A percentile compares a stretch with the other conserved stretches of the same genome.
phyloP scores from a whole-genome alignment of 2,888 invertebrate species.

The Apotomis turbidana region DNA sequence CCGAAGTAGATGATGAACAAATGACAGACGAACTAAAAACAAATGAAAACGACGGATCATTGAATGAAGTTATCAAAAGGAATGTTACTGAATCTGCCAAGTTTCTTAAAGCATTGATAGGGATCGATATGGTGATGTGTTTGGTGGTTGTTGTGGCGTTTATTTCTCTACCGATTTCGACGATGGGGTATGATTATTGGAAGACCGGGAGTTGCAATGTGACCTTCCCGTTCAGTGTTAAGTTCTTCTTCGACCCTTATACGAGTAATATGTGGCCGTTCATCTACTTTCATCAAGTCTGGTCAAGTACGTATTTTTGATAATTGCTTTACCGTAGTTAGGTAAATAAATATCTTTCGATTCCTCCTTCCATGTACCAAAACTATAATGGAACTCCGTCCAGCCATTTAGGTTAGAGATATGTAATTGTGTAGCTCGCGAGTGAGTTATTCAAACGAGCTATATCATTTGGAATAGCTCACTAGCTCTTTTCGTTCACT shows the following conservation, averaged over 20 bases:
- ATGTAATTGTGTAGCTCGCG: too few relatives aligned
- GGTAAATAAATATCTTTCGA: too few relatives aligned
- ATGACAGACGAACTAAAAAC: conserved; percentile 11
- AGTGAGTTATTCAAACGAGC: too few relatives aligned
- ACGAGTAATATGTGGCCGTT: conserved; percentile 53
- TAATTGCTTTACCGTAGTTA: background rate
- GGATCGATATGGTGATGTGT: conserved; percentile 50
- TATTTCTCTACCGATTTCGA: conserved; percentile 54
- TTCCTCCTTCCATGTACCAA: too few relatives aligned
- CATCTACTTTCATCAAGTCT: conserved; percentile 63
- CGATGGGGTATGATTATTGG: conserved; percentile 56
- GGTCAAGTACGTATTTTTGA: conserved; percentile 59
- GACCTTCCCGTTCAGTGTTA: conserved; percentile 59
- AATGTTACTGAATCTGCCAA: conserved; percentile 49
- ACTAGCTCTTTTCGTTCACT: too few relatives aligned
- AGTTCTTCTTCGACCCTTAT: conserved; percentile 63
- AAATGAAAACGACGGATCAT: conserved; percentile 12
- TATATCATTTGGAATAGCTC: too few relatives aligned
- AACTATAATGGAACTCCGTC: too few relatives aligned
- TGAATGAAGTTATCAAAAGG: conserved; percentile 6
- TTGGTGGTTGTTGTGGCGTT: conserved; percentile 55
- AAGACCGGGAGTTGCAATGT: conserved; percentile 52
- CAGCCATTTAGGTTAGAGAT: too few relatives aligned
- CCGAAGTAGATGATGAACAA: conserved; percentile 43
- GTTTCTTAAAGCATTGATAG: conserved; percentile 52